Base-by-base conservation (phyloP, 2,888 invertebrate genomes). In the Gonocerus acuteangulatus region DNA sequence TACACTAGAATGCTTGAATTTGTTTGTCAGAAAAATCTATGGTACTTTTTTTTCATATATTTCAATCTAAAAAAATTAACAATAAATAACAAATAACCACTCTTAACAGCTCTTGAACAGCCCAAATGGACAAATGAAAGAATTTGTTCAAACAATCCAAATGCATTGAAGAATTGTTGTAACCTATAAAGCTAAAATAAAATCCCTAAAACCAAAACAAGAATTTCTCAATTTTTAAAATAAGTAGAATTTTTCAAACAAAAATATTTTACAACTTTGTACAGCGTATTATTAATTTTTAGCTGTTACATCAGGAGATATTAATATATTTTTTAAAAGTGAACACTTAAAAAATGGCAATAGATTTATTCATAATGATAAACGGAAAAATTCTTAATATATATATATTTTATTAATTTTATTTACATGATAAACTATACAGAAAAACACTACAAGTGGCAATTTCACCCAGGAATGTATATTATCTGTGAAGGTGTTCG, bases 381-480 rank as follows among this genome's bases (percentile, higher is more conserved):
- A 47, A 11, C 7, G 47, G 18, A 47, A 47, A 19, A 47, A 18
- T 4, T 47, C 16, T 18, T 21, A 18, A 47, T 47, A 22, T 21
- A 21, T 47, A 47, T 18, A 42, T 16, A 7, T 42, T 42, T n/a
- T n/a, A n/a, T n/a, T 13, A 47, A n/a, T 47, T 47, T 9, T 47
- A 47, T 47, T 21, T 47, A 47, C 47, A 47, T 22, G 18, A 47
- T 21, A 47, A 47, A 47, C 47, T 47, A 47, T 47, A 47, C 47
- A 47, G 47, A 47, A 21, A 47, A 19, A 18, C 9, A 47, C 19
- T 15, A 47, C 19, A 47, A 47, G 19, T 18, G 47, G 22, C 47
- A 47, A 11, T 47, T 47, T 47, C 16, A n/a, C 47, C 13, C 39
- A 6, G 18, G 18, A 19, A 19, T 18, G 19, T 47, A 19, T 47